Conservation (phyloP, 1,140 invertebrate genomes). For the Cydia amplana region DNA sequence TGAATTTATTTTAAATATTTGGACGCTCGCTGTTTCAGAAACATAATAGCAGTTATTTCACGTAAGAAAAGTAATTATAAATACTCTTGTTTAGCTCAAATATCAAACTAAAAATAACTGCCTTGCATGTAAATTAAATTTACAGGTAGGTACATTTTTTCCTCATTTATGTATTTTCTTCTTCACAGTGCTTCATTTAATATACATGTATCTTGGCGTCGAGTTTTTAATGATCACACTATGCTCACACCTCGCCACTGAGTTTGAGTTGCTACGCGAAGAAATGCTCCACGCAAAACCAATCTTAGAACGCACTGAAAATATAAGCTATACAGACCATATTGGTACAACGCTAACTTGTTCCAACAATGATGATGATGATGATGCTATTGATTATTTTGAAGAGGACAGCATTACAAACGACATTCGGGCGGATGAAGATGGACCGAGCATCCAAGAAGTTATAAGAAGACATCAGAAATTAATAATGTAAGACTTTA, state of each 20-base stretch:
- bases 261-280: slow-evolving; percentile 49
- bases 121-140: background rate
- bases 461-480: slow-evolving; percentile 34
- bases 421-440: background rate
- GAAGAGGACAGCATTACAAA: background rate
- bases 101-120: no score
- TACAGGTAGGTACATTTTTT: no score
- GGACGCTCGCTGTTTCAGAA: no score
- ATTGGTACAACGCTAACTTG: background rate
- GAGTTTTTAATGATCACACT: slow-evolving; percentile 50
- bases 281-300: slow-evolving; percentile 42
- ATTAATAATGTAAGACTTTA: slow-evolving; percentile 38
- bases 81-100: no score
- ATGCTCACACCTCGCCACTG: slow-evolving; percentile 44
- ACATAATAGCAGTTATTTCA: no score
- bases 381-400: slow-evolving; percentile 8
- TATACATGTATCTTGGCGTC: slow-evolving; percentile 44
- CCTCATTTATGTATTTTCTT: background rate
- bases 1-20: no score
- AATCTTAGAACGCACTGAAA: background rate
- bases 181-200: slow-evolving; percentile 44
- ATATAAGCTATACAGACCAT: background rate
- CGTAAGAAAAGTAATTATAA: no score
- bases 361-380: background rate
- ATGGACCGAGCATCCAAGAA: background rate